Evolutionary conservation across 1,140 invertebrate genomes (phyloP).

Genomic region (Manduca sexta): DNA sequence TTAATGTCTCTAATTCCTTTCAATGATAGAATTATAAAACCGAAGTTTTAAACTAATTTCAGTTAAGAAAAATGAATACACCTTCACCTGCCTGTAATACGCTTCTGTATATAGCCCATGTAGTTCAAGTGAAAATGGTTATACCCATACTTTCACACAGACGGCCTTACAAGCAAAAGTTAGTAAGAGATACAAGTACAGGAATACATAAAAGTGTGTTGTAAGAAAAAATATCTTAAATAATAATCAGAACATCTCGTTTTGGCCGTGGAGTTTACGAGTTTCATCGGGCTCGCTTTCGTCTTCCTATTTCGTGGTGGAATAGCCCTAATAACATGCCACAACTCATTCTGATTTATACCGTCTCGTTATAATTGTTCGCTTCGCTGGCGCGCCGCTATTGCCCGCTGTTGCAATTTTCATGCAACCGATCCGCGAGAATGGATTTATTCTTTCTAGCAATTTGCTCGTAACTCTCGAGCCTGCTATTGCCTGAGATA

Average conservation of each 20-base stretch:
- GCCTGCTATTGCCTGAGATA: constrained; percentile 31
- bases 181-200: no score
- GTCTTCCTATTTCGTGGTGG: constrained; percentile 53
- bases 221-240: background rate
- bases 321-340: constrained; percentile 66
- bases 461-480: constrained; percentile 53
- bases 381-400: constrained; percentile 53
- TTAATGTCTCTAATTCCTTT: no score
- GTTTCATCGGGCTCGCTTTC: constrained; percentile 41
- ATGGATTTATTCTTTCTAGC: constrained; percentile 65
- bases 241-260: constrained; percentile 18
- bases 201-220: no score
- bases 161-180: no score
- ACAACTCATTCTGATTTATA: constrained; percentile 70
- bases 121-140: no score
- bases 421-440: constrained; percentile 60
- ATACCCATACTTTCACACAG: no score
- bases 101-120: no score
- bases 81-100: no score
- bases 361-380: constrained; percentile 67
- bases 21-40: no score
- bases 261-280: constrained; percentile 29
- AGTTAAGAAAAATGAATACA: no score
- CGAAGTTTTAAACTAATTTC: no score
- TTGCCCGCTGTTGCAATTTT: constrained; percentile 62